Percentiles rank a stretch among this genome's conserved stretches.
phyloP scores from a whole-genome alignment of 2,113 vertebrate species.

The Xiphophorus maculatus region DNA sequence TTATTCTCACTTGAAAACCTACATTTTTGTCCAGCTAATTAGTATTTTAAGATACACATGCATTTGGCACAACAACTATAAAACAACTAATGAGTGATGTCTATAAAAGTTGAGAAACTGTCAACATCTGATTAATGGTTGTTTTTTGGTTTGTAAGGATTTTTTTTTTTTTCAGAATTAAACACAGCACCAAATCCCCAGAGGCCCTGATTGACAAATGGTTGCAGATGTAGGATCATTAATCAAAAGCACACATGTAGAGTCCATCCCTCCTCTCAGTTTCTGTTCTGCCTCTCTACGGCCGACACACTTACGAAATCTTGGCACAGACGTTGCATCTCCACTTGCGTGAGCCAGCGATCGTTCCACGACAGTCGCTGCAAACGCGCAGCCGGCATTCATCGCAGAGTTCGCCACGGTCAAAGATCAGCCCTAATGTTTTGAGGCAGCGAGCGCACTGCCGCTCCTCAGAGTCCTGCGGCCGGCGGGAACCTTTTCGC shows the following conservation, averaged over 20 bases:
- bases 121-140: neutral
- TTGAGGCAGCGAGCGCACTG: constrained; percentile 89
- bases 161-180: neutral
- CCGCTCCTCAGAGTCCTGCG: constrained; percentile 80
- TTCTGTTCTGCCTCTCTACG: neutral
- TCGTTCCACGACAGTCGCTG: constrained; percentile 77
- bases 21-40: neutral
- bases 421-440: constrained; percentile 89
- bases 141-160: neutral
- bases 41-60: neutral
- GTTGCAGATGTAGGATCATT: constrained; percentile 34
- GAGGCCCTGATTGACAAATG: neutral
- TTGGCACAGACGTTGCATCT: constrained; percentile 90
- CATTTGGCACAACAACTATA: neutral
- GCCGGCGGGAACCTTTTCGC: constrained; percentile 80
- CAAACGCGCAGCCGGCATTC: constrained; percentile 87
- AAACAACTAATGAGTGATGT: neutral
- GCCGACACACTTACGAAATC: constrained; percentile 85
- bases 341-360: constrained; percentile 77
- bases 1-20: no score
- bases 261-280: neutral
- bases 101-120: neutral
- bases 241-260: constrained; percentile 27
- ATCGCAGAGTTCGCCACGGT: constrained; percentile 87
- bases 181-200: constrained; percentile 6